Percentiles rank a stretch among this genome's conserved stretches.
phyloP scores from a whole-genome alignment of 1,140 invertebrate genomes.

The Mylabris phalerata region DNA sequence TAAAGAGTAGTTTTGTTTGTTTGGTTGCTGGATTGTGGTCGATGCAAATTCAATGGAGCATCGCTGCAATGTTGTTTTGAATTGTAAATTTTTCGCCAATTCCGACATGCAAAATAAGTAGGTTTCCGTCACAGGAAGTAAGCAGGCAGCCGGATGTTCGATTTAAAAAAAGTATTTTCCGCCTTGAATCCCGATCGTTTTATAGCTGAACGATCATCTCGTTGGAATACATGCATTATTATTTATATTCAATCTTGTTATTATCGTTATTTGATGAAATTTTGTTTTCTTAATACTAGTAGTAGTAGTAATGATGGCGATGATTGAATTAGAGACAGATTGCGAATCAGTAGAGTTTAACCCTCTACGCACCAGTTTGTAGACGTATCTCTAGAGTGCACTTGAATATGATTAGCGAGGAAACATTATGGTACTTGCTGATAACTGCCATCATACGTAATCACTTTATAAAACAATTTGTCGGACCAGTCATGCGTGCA shows the following conservation, averaged over 20 bases:
- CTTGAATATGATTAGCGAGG: constrained; percentile 36
- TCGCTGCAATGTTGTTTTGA: constrained; percentile 5
- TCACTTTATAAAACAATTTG: constrained; percentile 46
- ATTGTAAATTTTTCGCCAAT: constrained; percentile 15
- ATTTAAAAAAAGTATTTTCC: constrained; percentile 7
- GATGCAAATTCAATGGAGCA: too few relatives aligned
- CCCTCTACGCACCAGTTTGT: constrained; percentile 1
- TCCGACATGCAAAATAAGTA: constrained; percentile 15
- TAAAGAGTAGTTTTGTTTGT: too few relatives aligned
- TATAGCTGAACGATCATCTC: too few relatives aligned
- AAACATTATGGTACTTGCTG: constrained; percentile 36
- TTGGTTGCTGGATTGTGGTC: too few relatives aligned
- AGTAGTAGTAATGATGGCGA: too few relatives aligned
- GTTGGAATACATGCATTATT: too few relatives aligned
- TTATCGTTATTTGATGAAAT: too few relatives aligned
- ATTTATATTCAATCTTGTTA: too few relatives aligned
- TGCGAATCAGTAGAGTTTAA: neutral
- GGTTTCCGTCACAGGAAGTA: constrained; percentile 14
- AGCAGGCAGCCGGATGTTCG: constrained; percentile 6
- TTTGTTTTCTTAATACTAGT: too few relatives aligned
- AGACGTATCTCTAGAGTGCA: constrained; percentile 23
- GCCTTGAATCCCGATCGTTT: constrained; percentile 1
- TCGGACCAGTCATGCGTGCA: constrained; percentile 41
- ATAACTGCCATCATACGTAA: constrained; percentile 41
- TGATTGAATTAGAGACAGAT: too few relatives aligned